These are phyloP conservation scores for Cervus canadensis DNA, from an alignment of 2,113 vertebrate genomes.

Conservation along the genomic window DNA sequence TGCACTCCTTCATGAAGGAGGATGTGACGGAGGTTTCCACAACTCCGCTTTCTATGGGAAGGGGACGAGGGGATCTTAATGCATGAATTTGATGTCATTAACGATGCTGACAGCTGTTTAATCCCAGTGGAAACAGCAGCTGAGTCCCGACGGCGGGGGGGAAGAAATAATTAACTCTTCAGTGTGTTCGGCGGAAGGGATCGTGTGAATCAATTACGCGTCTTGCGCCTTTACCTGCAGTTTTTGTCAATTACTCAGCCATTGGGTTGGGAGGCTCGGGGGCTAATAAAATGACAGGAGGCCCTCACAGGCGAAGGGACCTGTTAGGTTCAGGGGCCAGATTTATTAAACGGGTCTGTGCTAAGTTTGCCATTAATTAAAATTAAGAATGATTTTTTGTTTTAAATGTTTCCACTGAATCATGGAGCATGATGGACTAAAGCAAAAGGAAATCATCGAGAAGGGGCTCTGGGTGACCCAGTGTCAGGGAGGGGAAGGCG, in stretches of 20 bases:
- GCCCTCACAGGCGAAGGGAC: slow-evolving; percentile 12
- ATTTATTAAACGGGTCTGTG: slow-evolving; percentile 61
- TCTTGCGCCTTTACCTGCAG: background rate
- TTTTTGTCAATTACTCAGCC: slow-evolving; percentile 57
- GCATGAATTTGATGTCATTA: slow-evolving; percentile 91
- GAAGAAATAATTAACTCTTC: slow-evolving; percentile 74
- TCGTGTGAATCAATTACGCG: slow-evolving; percentile 51
- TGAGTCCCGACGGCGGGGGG: slow-evolving; percentile 80
- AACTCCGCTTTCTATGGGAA: slow-evolving; percentile 81
- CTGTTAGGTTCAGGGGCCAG: slow-evolving; percentile 24
- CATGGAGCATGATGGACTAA: slow-evolving; percentile 61
- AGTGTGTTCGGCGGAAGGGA: slow-evolving; percentile 26
- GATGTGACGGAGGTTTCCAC: slow-evolving; percentile 75
- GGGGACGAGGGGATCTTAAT: slow-evolving; percentile 81
- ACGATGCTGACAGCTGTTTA: slow-evolving; percentile 91
- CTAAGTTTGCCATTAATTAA: slow-evolving; percentile 68
- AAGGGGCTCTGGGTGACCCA: background rate
- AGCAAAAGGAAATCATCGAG: slow-evolving; percentile 50
- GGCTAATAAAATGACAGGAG: slow-evolving; percentile 37
- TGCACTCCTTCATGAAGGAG: slow-evolving; percentile 84
- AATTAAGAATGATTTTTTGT: slow-evolving; percentile 56
- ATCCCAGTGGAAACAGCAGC: slow-evolving; percentile 92
- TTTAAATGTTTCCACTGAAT: slow-evolving; percentile 32
- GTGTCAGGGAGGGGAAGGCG: slow-evolving; percentile 50
- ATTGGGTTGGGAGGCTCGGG: background rate